Evolutionary conservation across 1,140 invertebrate genomes (phyloP).

Genomic region (Diorhabda elongata): DNA sequence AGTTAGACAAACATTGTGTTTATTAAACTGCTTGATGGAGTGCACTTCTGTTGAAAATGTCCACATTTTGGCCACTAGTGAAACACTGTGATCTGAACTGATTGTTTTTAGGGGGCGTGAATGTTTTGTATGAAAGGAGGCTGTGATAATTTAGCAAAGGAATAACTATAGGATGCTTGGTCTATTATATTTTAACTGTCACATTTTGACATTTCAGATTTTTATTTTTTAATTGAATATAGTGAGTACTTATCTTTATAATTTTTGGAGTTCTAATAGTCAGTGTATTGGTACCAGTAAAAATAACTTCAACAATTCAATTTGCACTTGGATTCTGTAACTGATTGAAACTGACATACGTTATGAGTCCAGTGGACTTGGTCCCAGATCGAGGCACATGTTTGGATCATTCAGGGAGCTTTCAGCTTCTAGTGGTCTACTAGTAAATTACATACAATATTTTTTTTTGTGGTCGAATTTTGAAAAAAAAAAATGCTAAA

Average conservation of each 20-base stretch:
- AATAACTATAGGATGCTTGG: conserved; percentile 19
- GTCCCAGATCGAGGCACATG: too few species aligned
- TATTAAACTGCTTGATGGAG: not conserved
- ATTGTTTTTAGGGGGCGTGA: conserved; percentile 23
- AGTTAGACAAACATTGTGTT: too few species aligned
- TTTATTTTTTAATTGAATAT: not conserved
- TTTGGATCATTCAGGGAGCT: too few species aligned
- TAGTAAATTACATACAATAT: too few species aligned
- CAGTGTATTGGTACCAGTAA: not conserved
- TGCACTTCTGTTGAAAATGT: conserved; percentile 6
- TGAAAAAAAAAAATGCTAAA: too few species aligned
- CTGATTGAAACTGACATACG: too few species aligned
- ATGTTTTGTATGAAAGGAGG: conserved; percentile 24
- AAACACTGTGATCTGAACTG: conserved; percentile 46
- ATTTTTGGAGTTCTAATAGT: not conserved
- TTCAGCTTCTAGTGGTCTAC: too few species aligned
- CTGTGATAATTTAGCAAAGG: conserved; percentile 25
- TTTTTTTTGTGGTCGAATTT: too few species aligned
- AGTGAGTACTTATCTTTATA: not conserved
- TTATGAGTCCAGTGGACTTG: too few species aligned
- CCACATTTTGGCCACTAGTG: conserved; percentile 18
- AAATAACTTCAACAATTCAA: not conserved
- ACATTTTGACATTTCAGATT: not conserved
- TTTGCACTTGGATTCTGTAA: too few species aligned
- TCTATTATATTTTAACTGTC: not conserved